phyloP scores from a whole-genome alignment of 2,113 vertebrate species.

The Sterrhoptilus dennistouni region DNA sequence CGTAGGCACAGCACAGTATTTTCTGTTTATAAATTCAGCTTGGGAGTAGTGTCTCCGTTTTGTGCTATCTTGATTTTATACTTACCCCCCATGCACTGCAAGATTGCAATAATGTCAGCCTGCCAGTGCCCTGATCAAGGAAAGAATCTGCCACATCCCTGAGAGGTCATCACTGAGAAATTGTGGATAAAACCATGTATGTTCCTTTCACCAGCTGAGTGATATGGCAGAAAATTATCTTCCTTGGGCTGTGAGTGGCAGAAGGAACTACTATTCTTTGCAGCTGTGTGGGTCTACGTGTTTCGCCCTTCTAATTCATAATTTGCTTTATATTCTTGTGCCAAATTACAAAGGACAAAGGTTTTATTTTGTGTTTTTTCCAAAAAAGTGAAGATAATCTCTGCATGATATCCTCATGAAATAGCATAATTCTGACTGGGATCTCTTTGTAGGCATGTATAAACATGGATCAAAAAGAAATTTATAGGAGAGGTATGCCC shows the following conservation, averaged over 20 bases:
- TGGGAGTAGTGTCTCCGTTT: not conserved
- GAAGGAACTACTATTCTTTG: not conserved
- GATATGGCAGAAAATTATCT: not conserved
- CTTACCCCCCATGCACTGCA: not conserved
- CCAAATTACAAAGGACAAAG: not conserved
- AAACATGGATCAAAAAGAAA: not conserved
- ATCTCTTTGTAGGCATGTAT: not conserved
- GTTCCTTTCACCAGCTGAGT: not conserved
- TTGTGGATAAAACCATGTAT: not conserved
- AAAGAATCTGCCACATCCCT: not conserved
- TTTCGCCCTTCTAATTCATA: not conserved
- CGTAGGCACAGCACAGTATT: not conserved
- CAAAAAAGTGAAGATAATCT: not conserved
- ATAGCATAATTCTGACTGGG: not conserved
- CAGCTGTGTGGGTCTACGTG: not conserved
- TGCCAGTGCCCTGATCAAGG: not conserved
- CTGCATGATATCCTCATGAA: not conserved
- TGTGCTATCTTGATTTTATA: not conserved
- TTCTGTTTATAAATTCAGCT: not conserved
- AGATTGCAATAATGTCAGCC: not conserved
- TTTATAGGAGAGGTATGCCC: not conserved
- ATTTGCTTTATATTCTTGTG: not conserved
- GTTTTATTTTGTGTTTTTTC: not conserved
- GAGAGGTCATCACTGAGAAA: not conserved
- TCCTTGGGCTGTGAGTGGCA: not conserved